Evolutionary conservation across 2,797 vertebrate species (phyloP).

Genomic region (Pangasius mekongensis): DNA sequence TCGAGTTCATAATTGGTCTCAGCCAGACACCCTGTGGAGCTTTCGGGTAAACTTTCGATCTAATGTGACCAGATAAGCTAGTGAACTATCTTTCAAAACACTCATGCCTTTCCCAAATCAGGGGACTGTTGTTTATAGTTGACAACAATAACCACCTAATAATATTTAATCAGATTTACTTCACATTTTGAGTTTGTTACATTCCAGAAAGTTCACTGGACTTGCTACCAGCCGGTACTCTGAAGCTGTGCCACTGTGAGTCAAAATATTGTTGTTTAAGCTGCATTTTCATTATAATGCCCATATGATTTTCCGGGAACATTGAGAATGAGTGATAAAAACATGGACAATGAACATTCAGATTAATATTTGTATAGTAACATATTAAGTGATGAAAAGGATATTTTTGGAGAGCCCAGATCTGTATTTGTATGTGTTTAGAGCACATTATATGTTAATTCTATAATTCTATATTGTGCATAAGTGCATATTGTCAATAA

Average conservation of each 20-base stretch:
- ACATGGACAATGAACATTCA: not conserved
- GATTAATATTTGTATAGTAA: not conserved
- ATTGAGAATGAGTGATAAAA: no score
- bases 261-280: not conserved
- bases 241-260: not conserved
- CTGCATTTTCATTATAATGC: not conserved
- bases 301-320: not conserved
- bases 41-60: not conserved
- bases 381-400: not conserved
- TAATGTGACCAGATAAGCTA: not conserved
- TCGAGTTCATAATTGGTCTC: not conserved
- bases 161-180: not conserved
- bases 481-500: no score
- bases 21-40: not conserved
- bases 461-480: no score
- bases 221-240: not conserved
- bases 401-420: not conserved
- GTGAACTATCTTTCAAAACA: not conserved
- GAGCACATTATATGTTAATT: not conserved
- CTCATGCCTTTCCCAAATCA: not conserved
- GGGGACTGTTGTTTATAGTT: not conserved
- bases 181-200: not conserved
- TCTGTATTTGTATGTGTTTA: not conserved
- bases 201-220: not conserved
- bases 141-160: not conserved